phyloP scores from a whole-genome alignment of 2,888 invertebrate species.

The Coenonympha glycerion region DNA sequence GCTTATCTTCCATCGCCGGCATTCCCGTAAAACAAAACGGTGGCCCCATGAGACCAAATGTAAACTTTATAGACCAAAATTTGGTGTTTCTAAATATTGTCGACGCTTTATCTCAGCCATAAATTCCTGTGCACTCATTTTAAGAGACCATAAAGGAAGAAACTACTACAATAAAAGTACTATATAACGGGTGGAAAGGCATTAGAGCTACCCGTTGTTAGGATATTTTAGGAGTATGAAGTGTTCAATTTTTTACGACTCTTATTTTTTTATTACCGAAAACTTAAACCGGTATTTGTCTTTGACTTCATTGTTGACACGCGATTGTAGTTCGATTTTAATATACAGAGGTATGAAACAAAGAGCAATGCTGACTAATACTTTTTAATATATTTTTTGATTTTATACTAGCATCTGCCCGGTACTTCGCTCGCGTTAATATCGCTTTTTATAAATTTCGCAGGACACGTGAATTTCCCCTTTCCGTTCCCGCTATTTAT shows the following conservation, averaged over 20 bases:
- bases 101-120: conserved; percentile 28
- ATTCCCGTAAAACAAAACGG: conserved; percentile 14
- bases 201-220: conserved; percentile 21
- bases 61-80: conserved; percentile 24
- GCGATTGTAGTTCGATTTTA: not conserved
- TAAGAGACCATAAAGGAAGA: conserved; percentile 31
- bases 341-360: not conserved
- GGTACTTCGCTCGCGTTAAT: too few species aligned
- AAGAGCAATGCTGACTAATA: too few species aligned
- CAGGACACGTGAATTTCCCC: too few species aligned
- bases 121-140: conserved; percentile 29
- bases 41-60: conserved; percentile 15
- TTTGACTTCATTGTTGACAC: not conserved
- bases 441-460: too few species aligned
- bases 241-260: conserved; percentile 10
- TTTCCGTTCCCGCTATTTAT: too few species aligned
- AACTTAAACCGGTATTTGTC: not conserved
- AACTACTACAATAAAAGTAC: conserved; percentile 28
- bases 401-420: too few species aligned
- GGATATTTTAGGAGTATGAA: conserved; percentile 21
- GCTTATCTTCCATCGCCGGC: conserved; percentile 6
- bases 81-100: conserved; percentile 29
- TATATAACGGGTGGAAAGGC: conserved; percentile 20
- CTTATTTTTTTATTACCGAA: conserved; percentile 4
- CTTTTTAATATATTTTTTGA: too few species aligned